A percentile compares a stretch with the other conserved stretches of the same genome.
These are phyloP conservation scores for Sylvicapra grimmia DNA, from an alignment of 2,113 vertebrate genomes.

Conservation along the genomic window DNA sequence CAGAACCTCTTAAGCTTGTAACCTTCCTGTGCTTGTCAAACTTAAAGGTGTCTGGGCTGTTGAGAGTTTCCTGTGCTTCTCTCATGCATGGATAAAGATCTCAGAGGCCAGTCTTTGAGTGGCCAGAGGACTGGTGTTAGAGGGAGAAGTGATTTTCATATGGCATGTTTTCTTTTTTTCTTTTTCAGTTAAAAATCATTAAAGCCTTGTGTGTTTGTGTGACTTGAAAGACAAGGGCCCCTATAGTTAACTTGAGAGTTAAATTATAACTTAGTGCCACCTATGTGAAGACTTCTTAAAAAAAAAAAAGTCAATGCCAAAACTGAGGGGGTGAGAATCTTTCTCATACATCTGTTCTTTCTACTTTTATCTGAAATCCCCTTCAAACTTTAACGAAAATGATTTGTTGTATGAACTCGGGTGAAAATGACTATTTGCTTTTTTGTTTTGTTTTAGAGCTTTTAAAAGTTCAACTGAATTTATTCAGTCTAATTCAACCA, in stretches of 20 bases:
- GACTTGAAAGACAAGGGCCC: slow-evolving; percentile 30
- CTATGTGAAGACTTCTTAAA: not conserved
- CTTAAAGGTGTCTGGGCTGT: not conserved
- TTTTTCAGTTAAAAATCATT: slow-evolving; percentile 6
- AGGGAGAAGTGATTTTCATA: not conserved
- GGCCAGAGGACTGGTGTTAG: not conserved
- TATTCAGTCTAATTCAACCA: not conserved
- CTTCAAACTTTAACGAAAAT: not conserved
- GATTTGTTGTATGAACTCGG: not conserved
- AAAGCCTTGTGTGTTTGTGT: slow-evolving; percentile 24
- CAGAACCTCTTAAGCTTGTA: not conserved
- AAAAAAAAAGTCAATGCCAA: not conserved
- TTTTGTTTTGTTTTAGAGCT: not conserved
- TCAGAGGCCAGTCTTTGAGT: not conserved
- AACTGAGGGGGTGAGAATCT: not conserved
- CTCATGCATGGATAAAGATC: not conserved
- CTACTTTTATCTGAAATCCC: not conserved
- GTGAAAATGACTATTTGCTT: not conserved
- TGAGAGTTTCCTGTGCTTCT: not conserved
- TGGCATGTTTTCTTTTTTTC: not conserved
- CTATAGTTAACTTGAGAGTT: slow-evolving; percentile 50
- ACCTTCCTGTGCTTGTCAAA: not conserved
- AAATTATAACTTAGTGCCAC: slow-evolving; percentile 56
- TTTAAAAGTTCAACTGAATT: not conserved
- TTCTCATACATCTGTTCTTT: not conserved